phyloP scores from a whole-genome alignment of 2,113 vertebrate species.

The Xyliphius kryptos region DNA sequence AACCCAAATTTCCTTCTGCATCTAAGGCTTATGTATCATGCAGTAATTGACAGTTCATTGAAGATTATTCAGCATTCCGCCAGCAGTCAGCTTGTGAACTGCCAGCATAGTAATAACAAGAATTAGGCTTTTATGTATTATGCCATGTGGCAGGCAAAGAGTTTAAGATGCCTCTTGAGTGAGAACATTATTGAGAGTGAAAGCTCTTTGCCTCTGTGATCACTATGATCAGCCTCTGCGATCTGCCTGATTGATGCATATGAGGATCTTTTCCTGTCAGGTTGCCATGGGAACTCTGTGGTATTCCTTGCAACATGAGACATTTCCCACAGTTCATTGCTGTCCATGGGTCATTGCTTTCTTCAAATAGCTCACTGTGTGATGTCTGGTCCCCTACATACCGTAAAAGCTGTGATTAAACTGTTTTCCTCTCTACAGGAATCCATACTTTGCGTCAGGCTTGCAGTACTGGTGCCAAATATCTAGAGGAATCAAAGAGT shows the following conservation, averaged over 20 bases:
- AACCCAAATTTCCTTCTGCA: conserved; percentile 27
- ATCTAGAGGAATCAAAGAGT: conserved; percentile 38
- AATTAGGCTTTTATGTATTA: conserved; percentile 44
- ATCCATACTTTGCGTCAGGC: conserved; percentile 27
- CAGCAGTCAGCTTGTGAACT: conserved; percentile 24
- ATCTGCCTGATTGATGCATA: conserved; percentile 37
- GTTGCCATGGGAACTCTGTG: conserved; percentile 30
- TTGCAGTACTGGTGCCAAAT: conserved; percentile 32
- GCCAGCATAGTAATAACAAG: conserved; percentile 20
- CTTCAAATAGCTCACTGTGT: conserved; percentile 39
- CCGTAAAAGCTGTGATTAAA: conserved; percentile 42
- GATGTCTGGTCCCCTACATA: conserved; percentile 29
- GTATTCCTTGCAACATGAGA: conserved; percentile 31
- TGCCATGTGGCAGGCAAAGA: conserved; percentile 47
- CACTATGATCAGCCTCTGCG: conserved; percentile 28
- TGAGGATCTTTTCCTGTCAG: conserved; percentile 32
- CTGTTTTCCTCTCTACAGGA: conserved; percentile 38
- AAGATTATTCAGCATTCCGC: conserved; percentile 28
- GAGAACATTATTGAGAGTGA: not conserved
- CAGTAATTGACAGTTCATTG: conserved; percentile 33
- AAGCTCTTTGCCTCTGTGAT: conserved; percentile 20
- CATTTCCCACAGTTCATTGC: conserved; percentile 34
- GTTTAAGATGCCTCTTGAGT: conserved; percentile 25
- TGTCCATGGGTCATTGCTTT: conserved; percentile 46
- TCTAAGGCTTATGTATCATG: conserved; percentile 12